Percentiles rank a stretch among this genome's conserved stretches.
Conservation (phyloP, 35 echinoderm and acorn worm genomes). For the Apostichopus californicus region DNA sequence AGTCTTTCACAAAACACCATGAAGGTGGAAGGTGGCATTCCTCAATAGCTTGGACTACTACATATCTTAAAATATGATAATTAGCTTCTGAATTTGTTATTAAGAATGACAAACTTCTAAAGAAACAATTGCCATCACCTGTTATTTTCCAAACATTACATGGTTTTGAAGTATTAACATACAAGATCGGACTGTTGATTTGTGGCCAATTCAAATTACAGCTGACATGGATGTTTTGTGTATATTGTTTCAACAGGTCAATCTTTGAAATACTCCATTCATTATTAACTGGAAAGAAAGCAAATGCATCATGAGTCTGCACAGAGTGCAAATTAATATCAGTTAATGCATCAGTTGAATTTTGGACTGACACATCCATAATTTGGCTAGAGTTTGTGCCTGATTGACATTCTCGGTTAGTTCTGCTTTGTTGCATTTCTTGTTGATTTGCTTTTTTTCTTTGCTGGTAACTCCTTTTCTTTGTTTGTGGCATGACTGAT, state of each 20-base stretch:
- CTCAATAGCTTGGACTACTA: background rate
- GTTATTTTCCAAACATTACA: background rate
- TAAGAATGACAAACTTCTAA: conserved; percentile 39
- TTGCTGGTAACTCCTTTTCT: conserved; percentile 15
- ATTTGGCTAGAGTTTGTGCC: background rate
- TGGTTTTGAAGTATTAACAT: background rate
- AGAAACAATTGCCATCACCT: conserved; percentile 43
- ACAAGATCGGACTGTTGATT: too few species aligned
- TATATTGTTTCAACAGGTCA: background rate
- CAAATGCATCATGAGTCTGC: background rate
- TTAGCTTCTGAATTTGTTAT: conserved; percentile 24
- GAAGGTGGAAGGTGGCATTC: background rate
- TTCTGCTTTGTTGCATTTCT: background rate
- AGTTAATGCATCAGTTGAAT: too few species aligned
- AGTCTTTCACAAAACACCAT: background rate
- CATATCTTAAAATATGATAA: background rate
- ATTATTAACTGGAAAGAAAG: conserved; percentile 28
- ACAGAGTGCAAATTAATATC: background rate
- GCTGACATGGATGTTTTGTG: too few species aligned
- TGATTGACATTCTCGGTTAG: too few species aligned
- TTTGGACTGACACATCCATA: background rate
- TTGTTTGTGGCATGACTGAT: conserved; percentile 11
- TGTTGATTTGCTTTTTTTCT: background rate
- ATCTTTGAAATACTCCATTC: background rate
- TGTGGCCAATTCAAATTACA: too few species aligned